These are phyloP conservation scores for Parnassius smintheus DNA, from an alignment of 2,888 invertebrate genomes.

Conservation along the genomic window DNA sequence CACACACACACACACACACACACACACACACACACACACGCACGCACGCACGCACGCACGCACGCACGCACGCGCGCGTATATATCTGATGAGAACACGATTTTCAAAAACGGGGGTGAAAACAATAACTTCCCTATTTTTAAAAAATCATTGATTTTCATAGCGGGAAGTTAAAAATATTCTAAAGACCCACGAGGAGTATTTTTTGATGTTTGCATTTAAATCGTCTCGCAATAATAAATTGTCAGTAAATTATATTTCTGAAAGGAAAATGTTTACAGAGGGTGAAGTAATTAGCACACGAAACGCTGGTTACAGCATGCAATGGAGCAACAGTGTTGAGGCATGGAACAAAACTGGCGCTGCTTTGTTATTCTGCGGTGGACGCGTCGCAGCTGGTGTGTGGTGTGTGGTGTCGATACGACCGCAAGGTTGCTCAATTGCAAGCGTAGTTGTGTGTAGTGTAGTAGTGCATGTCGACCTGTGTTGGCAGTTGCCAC, in stretches of 20 bases:
- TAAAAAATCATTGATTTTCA: too few relatives aligned
- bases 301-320: neutral
- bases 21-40: too few relatives aligned
- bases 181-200: too few relatives aligned
- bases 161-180: too few relatives aligned
- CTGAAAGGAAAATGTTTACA: neutral
- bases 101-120: too few relatives aligned
- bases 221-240: too few relatives aligned
- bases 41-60: too few relatives aligned
- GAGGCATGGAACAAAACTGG: neutral
- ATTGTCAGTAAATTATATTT: neutral
- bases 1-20: too few relatives aligned
- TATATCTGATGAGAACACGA: too few relatives aligned
- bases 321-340: neutral
- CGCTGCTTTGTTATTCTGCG: conserved; percentile 32
- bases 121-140: too few relatives aligned
- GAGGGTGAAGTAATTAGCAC: neutral
- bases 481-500: neutral
- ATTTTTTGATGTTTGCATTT: too few relatives aligned
- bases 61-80: too few relatives aligned
- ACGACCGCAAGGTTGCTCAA: conserved; percentile 46
- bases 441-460: neutral
- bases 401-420: conserved; percentile 34
- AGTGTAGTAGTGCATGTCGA: neutral
- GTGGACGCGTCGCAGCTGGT: conserved; percentile 41